Evolutionary conservation across 2,888 invertebrate genomes (phyloP), one percentile per base, ranked within the genome.

Genomic region (Mesorhabditis spiculigera): DNA sequence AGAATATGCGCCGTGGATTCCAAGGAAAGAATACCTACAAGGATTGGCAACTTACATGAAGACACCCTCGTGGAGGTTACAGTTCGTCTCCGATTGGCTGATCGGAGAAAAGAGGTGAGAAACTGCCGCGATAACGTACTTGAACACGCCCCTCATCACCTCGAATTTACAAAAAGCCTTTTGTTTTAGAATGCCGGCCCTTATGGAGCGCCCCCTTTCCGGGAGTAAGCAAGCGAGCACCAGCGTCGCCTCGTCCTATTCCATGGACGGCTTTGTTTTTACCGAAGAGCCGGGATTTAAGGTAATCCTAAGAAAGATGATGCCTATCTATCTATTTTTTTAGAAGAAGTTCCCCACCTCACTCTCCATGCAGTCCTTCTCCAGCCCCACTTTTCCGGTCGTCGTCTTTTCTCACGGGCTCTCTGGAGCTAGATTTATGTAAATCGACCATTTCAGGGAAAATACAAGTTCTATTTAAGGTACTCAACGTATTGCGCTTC

Each of bases 361-460:
- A 10, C 58, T 50, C 1, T 50, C 58, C 10, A 50, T 50, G 58
- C 58, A 50, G n/a, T 50, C 58, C 58, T 50, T 50, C 58, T 50
- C 58, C 58, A 10, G 78, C 28, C 70, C 69, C 4, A 62, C 66
- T 58, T 87, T 83, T 71, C 91, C 90, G 62, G 89, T 90, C 41
- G 82, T 91, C 45, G 86, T 91, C 43, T 89, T 91, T 79, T 91
- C 91, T 0, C 91, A 91, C 83, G 91, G 91, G 1, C 87, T 91
- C 44, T 90, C 90, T 2, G 90, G 90, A 1, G 89, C 88, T 78
- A 86, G 91, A 74, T 90, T 90, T 69, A 87, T 90, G n/a, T 90
- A 50, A 50, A n/a, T 50, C 8, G 8, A 13, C 28, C 28, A 28
- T 28, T 28, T 28, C 28, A 28, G 28, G 28, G 28, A 3, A 28